These are phyloP conservation scores for Carduelis carduelis DNA, from an alignment of 2,797 vertebrate species.

Conservation along the genomic window DNA sequence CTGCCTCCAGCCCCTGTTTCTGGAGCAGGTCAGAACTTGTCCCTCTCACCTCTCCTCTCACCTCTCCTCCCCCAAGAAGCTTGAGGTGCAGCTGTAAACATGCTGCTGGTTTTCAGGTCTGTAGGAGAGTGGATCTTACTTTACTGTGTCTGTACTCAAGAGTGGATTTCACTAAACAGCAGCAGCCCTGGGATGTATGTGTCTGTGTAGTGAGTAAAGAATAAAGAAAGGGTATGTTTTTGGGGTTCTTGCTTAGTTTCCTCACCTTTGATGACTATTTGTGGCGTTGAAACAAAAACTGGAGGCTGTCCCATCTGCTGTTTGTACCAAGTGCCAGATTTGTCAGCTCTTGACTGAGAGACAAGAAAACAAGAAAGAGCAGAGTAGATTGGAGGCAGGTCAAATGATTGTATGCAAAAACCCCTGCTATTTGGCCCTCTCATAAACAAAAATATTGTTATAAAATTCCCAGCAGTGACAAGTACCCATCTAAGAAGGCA, in stretches of 20 bases:
- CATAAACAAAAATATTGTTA: background rate
- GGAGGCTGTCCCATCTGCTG: background rate
- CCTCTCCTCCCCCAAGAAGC: background rate
- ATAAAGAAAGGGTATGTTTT: background rate
- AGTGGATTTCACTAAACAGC: background rate
- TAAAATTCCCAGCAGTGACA: background rate
- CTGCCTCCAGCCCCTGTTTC: background rate
- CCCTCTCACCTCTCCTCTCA: background rate
- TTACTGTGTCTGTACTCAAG: background rate
- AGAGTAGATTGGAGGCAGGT: background rate
- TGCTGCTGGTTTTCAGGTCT: background rate
- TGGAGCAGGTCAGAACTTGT: slow-evolving; percentile 4
- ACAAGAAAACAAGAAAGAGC: background rate
- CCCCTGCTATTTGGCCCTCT: background rate
- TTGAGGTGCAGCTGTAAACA: background rate
- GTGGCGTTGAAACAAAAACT: background rate
- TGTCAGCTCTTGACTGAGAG: background rate
- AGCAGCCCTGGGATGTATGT: background rate
- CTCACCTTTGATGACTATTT: background rate
- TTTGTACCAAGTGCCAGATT: background rate
- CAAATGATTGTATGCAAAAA: background rate
- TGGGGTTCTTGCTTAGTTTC: background rate
- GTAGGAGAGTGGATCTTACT: background rate
- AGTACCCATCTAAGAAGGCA: background rate
- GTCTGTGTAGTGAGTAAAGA: background rate